These are phyloP conservation scores for Protophormia terraenovae DNA, from an alignment of 2,888 invertebrate genomes.

Conservation along the genomic window DNA sequence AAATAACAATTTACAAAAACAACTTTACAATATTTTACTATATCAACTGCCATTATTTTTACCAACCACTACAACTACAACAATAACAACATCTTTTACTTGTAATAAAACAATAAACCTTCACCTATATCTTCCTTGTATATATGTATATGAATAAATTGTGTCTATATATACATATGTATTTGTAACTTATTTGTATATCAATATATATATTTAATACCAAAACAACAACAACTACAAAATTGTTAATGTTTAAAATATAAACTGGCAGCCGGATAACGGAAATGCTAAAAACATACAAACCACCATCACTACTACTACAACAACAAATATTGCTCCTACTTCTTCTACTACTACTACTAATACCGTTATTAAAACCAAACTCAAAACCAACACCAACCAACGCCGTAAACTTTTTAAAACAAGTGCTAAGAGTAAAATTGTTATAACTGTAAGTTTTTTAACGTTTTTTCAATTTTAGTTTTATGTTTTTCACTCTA, in stretches of 20 bases:
- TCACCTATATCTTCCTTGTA: constrained; percentile 42
- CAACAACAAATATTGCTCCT: constrained; percentile 35
- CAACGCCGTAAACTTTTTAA: constrained; percentile 67
- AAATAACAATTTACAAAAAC: constrained; percentile 29
- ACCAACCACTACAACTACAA: constrained; percentile 31
- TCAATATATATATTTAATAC: neutral
- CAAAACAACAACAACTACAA: constrained; percentile 26
- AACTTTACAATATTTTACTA: constrained; percentile 20
- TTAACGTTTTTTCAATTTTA: constrained; percentile 22
- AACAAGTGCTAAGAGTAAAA: constrained; percentile 70
- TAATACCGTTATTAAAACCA: constrained; percentile 49
- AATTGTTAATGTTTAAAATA: constrained; percentile 60
- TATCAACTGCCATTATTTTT: constrained; percentile 16
- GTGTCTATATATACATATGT: neutral
- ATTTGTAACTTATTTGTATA: neutral
- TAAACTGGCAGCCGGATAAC: constrained; percentile 73
- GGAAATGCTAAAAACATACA: constrained; percentile 72
- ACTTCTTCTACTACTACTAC: neutral
- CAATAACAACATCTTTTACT: constrained; percentile 28
- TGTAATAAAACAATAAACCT: constrained; percentile 60
- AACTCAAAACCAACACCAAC: constrained; percentile 63
- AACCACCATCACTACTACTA: constrained; percentile 60
- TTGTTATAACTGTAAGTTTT: constrained; percentile 75
- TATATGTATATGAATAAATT: neutral
- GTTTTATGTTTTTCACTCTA: neutral